Conservation (phyloP, 2,888 invertebrate genomes). For the Lasioglossum pauxillum region DNA sequence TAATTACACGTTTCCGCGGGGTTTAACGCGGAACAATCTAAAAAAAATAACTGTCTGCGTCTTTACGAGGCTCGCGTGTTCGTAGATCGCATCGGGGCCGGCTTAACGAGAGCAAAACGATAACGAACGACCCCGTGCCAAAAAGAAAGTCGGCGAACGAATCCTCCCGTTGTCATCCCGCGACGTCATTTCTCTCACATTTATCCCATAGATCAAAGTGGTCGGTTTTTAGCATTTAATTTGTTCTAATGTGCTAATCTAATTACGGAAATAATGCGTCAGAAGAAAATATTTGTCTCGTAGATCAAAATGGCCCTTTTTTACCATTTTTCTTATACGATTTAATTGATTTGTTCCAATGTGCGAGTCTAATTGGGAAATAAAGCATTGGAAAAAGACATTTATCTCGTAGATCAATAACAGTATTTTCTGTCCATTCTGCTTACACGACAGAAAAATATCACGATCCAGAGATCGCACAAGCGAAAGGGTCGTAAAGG, state of each 20-base stretch:
- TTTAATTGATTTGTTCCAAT: too few species aligned
- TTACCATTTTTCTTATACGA: too few species aligned
- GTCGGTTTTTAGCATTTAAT: not conserved
- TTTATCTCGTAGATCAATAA: not conserved
- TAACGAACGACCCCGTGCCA: not conserved
- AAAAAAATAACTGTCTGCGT: constrained; percentile 10
- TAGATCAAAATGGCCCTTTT: too few species aligned
- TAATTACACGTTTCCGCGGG: constrained; percentile 31
- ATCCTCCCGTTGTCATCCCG: not conserved
- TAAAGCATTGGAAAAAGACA: not conserved
- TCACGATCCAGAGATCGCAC: not conserved
- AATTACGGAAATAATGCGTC: too few species aligned
- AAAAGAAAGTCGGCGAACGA: not conserved
- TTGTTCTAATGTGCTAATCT: too few species aligned
- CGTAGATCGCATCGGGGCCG: constrained; percentile 14
- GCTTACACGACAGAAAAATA: not conserved
- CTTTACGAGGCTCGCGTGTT: constrained; percentile 28
- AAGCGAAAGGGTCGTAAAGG: not conserved
- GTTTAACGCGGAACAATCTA: constrained; percentile 29
- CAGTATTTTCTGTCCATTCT: not conserved
- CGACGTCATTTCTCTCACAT: not conserved
- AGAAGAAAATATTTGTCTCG: too few species aligned
- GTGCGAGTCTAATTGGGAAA: too few species aligned
- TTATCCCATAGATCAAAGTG: not conserved
- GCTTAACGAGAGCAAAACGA: not conserved